Base-by-base conservation (phyloP, 2,113 vertebrate species). In the Cyprinus carpio region DNA sequence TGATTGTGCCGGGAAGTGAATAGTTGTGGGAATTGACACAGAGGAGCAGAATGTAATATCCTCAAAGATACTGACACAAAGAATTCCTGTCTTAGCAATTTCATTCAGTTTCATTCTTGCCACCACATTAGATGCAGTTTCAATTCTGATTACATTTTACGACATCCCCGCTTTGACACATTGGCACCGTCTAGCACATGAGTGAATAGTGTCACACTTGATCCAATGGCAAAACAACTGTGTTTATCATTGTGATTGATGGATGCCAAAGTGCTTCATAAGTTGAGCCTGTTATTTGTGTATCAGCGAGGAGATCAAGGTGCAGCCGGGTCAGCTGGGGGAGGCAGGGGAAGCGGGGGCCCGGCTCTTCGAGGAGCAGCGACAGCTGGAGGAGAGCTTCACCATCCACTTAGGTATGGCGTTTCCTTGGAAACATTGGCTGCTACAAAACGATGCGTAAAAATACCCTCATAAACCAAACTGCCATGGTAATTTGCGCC, bases 311-410 rank as follows among this genome's bases (percentile, higher is more conserved):
- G 98, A 99, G 95, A 98, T 99, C 85, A 99, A 97, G 91, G 94
- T 99, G 86, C 97, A 98, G 87, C 94, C 96, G 27, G 96, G 93
- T 89, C 97, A 97, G 80, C 94, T 96, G 89, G 94, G 95, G 69
- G 97, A 97, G 89, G 93, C 93, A 0, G 84, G 90, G n/a, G 97
- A 97, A 80, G 90, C 94, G 27, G 94, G 93, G 31, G 94, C 93
- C 75, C 94, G 96, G 90, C 92, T 96, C 89, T 99, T 96, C 89
- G 98, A 99, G 91, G 98, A 99, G 82, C 97, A 97, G 87, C 95
- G 94, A 75, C 96, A 96, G 88, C 91, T 99, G 92, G 98, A 99
- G 92, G 98, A 99, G 92, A 99, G 97, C 86, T 99, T 99, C 92
- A 99, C 98, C 75, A 99, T 99, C 88, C 98, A 99, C 90, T 91